Percentiles rank a stretch among this genome's conserved stretches.
phyloP scores from a whole-genome alignment of 2,888 invertebrate species.

The Balanococcus diminutus region DNA sequence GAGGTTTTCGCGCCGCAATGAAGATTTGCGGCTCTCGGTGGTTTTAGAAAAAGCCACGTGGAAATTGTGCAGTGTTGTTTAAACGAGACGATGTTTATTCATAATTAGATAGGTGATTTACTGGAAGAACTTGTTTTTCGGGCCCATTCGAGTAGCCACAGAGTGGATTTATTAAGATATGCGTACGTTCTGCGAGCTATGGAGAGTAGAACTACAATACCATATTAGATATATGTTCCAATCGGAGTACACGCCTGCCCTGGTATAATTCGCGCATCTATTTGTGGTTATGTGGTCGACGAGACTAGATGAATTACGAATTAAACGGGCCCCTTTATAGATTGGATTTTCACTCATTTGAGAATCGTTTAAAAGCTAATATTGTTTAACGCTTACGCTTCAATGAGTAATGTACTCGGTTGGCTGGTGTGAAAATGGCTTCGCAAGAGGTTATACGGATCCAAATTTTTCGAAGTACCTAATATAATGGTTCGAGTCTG shows the following conservation, averaged over 20 bases:
- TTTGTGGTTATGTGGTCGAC: constrained; percentile 7
- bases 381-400: not conserved
- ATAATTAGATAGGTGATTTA: constrained; percentile 14
- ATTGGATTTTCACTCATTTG: not conserved
- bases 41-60: not conserved
- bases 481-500: too few species aligned
- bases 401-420: not conserved
- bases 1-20: not conserved
- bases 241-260: not conserved
- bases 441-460: not conserved
- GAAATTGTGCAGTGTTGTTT: not conserved
- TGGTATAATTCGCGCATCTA: constrained; percentile 15
- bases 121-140: constrained; percentile 3
- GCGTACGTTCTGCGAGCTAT: not conserved
- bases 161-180: constrained; percentile 16
- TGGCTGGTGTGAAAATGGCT: not conserved
- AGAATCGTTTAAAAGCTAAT: not conserved
- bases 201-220: not conserved
- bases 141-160: not conserved
- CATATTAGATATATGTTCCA: not conserved
- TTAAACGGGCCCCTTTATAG: not conserved
- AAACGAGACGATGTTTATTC: not conserved
- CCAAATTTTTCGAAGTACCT: not conserved
- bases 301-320: not conserved
- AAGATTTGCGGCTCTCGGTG: not conserved